phyloP scores from a whole-genome alignment of 2,113 vertebrate genomes.

The Anoplopoma fimbria region DNA sequence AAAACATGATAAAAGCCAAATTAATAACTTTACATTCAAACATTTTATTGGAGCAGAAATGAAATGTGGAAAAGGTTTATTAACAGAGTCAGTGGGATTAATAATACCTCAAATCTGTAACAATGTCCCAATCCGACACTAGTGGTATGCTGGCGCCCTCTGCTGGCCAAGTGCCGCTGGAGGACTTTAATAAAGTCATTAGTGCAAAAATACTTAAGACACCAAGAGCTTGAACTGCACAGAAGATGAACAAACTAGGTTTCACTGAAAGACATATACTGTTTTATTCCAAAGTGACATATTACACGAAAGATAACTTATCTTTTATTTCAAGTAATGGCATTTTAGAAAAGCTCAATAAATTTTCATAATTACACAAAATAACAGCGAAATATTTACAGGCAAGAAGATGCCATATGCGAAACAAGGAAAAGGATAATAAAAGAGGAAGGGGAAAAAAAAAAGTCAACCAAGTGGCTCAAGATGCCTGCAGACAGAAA shows the following conservation, averaged over 20 bases:
- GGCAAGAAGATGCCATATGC: constrained; percentile 19
- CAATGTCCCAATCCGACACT: too few relatives aligned
- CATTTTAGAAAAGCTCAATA: constrained; percentile 40
- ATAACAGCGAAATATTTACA: constrained; percentile 82
- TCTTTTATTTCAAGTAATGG: constrained; percentile 78
- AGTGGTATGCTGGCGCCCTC: constrained; percentile 21
- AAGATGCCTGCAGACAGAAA: constrained; percentile 32
- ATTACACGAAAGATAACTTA: neutral
- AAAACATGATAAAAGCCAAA: neutral
- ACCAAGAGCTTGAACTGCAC: constrained; percentile 1
- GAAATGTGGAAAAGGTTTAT: neutral
- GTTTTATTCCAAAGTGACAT: constrained; percentile 15
- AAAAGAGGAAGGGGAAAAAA: neutral
- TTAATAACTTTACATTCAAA: neutral
- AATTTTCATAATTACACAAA: constrained; percentile 70
- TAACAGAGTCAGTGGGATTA: neutral
- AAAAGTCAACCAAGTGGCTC: constrained; percentile 28
- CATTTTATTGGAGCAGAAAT: constrained; percentile 27
- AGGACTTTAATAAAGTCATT: neutral
- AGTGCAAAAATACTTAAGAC: constrained; percentile 13
- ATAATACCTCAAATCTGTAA: neutral
- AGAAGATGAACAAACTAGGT: neutral
- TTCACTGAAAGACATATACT: neutral
- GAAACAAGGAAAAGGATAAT: neutral
- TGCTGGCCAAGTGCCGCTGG: constrained; percentile 1